phyloP scores from a whole-genome alignment of 2,888 invertebrate species.

The Melanostoma mellinum region DNA sequence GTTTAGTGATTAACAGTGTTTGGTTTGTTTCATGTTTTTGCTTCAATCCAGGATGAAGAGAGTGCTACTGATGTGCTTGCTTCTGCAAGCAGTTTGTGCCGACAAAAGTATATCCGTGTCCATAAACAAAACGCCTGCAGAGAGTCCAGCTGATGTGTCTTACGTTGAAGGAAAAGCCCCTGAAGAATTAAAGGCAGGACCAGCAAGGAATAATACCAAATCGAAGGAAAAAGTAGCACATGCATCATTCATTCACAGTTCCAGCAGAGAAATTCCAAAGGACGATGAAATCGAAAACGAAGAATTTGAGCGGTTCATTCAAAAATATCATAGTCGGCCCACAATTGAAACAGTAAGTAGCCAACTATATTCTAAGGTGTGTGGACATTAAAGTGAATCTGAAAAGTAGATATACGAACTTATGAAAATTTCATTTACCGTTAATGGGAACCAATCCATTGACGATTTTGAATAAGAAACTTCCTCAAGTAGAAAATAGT shows the following conservation, averaged over 20 bases:
- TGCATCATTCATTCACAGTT: constrained; percentile 49
- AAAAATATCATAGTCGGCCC: constrained; percentile 79
- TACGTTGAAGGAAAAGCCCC: constrained; percentile 81
- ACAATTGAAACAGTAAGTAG: constrained; percentile 79
- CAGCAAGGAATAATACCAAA: constrained; percentile 45
- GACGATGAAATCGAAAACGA: constrained; percentile 77
- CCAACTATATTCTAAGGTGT: too few relatives aligned
- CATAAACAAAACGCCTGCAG: constrained; percentile 75
- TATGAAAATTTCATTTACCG: too few relatives aligned
- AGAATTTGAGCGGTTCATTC: constrained; percentile 80
- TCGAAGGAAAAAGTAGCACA: constrained; percentile 33
- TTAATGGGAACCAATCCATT: too few relatives aligned
- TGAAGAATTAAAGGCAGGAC: constrained; percentile 77
- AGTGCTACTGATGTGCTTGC: constrained; percentile 73
- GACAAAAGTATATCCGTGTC: constrained; percentile 79
- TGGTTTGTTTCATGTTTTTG: constrained; percentile 40
- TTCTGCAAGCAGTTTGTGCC: constrained; percentile 49
- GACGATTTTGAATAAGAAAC: too few relatives aligned
- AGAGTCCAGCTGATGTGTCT: constrained; percentile 83
- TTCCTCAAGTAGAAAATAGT: too few relatives aligned
- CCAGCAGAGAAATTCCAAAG: constrained; percentile 53
- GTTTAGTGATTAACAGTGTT: constrained; percentile 33
- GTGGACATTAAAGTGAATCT: too few relatives aligned
- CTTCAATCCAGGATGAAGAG: constrained; percentile 73
- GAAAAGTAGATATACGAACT: too few relatives aligned